Evolutionary conservation across 1,140 invertebrate genomes (phyloP).

Genomic region (Lasaia peninsularis): DNA sequence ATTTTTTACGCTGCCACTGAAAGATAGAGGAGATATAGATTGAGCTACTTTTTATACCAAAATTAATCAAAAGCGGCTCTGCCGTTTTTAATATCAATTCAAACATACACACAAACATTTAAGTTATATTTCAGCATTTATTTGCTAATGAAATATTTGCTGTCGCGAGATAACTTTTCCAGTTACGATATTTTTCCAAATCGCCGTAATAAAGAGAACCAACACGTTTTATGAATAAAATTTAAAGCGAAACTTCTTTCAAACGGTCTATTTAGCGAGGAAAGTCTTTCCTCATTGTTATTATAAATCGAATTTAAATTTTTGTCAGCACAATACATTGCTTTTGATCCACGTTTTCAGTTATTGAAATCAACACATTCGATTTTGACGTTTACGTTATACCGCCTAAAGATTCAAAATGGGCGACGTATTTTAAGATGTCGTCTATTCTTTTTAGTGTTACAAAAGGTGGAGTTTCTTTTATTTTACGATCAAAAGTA

Average conservation of each 20-base stretch:
- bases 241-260: neutral
- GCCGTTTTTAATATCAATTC: too few relatives aligned
- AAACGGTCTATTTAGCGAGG: conserved; percentile 9
- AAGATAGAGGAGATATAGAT: too few relatives aligned
- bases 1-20: too few relatives aligned
- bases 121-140: too few relatives aligned
- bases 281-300: conserved; percentile 22
- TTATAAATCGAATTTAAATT: conserved; percentile 30
- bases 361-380: neutral
- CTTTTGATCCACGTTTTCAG: neutral
- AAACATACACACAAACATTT: too few relatives aligned
- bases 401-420: too few relatives aligned
- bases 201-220: too few relatives aligned
- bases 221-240: neutral
- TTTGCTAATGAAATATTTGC: too few relatives aligned
- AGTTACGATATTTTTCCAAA: neutral
- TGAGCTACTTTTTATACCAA: too few relatives aligned
- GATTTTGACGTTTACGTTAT: neutral
- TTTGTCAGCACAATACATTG: conserved; percentile 16
- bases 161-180: too few relatives aligned
- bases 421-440: conserved; percentile 14
- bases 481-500: conserved; percentile 39
- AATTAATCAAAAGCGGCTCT: too few relatives aligned
- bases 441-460: conserved; percentile 19
- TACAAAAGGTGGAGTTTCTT: conserved; percentile 36